Base-by-base conservation (phyloP, 2,888 invertebrate genomes). In the Chydorus sphaericus region DNA sequence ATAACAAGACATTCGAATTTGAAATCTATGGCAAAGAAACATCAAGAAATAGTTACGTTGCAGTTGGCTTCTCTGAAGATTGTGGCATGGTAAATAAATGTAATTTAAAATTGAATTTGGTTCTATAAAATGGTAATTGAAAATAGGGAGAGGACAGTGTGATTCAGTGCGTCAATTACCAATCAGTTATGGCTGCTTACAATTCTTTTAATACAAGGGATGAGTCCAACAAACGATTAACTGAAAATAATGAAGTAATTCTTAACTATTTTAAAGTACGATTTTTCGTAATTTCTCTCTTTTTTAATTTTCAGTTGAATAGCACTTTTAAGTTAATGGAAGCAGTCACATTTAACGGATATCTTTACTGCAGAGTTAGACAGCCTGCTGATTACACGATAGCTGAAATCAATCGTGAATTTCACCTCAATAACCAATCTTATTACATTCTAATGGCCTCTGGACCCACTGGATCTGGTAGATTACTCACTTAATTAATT, bases 71-170 rank as follows among this genome's bases (percentile, higher is more conserved):
- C 28, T 44, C 44, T 2, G n/a, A 23, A 10, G 26, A 44, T 44
- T 4, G 11, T 7, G 11, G 28, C 23, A 44, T 44, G 44, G 44
- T 44, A 23, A 1, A n/a, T 23, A n/a, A n/a, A n/a, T n/a, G n/a
- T n/a, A n/a, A 44, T 23, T 20, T 44, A 26, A 8, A 10, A 16
- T 23, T 11, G 18, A 16, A 20, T 20, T 3, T 5, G 26, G 16
- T 36, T n/a, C 14, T 26, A 18, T 44, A 11, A 10, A 33, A 10
- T 33, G 8, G 14, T 8, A 10, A 14, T 44, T 11, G 18, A 5
- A 14, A 14, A n/a, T 44, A 55, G 55, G 55, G 55, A 23, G 20
- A 48, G 2, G 55, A 55, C 20, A 55, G 49, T 28, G 55, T 55
- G 11, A 20, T 29, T n/a, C 36, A 55, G 29, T 55, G 55, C 49